phyloP scores from a whole-genome alignment of 2,888 invertebrate species.

The Synanthedon vespiformis region DNA sequence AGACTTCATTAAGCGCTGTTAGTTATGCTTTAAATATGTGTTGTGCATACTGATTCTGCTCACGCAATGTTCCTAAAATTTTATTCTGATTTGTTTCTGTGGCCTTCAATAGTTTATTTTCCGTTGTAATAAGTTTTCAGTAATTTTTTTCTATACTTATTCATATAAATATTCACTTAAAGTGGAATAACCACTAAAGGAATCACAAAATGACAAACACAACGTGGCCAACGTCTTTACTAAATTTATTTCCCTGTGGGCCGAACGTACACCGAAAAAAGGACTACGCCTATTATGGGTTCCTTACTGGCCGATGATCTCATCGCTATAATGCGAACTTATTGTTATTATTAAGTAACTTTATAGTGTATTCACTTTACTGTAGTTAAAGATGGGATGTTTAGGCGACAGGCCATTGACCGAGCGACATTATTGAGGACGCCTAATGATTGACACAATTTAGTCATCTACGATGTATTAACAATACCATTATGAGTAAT shows the following conservation, averaged over 20 bases:
- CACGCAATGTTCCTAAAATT: too few relatives aligned
- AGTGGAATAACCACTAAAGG: not conserved
- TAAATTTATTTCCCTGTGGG: conserved; percentile 11
- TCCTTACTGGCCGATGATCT: conserved; percentile 27
- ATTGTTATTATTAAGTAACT: not conserved
- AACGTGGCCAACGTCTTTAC: conserved; percentile 1
- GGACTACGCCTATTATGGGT: conserved; percentile 28
- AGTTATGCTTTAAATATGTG: too few relatives aligned
- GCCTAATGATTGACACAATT: conserved; percentile 10
- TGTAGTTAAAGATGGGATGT: not conserved
- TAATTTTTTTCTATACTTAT: not conserved
- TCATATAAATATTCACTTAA: not conserved
- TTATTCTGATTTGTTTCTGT: not conserved
- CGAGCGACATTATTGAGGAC: not conserved
- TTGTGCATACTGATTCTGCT: too few relatives aligned
- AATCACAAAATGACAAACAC: not conserved
- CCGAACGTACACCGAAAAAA: conserved; percentile 20
- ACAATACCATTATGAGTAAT: too few relatives aligned
- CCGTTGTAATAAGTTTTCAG: not conserved
- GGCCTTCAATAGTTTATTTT: not conserved
- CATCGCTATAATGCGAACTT: conserved; percentile 14
- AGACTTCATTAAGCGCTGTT: too few relatives aligned
- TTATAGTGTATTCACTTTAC: not conserved
- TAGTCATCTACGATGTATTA: not conserved
- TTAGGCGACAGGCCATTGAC: not conserved